phyloP scores from a whole-genome alignment of 2,797 vertebrate genomes.

The Chrosomus eos region DNA sequence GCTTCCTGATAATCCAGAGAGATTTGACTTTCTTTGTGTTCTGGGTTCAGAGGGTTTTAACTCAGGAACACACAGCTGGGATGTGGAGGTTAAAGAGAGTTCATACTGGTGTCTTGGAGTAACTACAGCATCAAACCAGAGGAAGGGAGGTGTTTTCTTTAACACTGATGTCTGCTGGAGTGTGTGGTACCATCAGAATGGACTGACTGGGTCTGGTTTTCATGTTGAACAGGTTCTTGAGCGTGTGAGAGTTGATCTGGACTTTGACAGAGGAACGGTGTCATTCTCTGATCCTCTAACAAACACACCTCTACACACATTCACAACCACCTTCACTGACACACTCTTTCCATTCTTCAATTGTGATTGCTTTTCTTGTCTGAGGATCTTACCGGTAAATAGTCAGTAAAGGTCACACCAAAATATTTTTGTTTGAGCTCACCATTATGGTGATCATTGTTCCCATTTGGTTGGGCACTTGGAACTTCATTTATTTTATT shows the following conservation, averaged over 20 bases:
- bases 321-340: conserved; percentile 12
- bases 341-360: neutral
- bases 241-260: rapidly evolving
- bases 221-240: neutral
- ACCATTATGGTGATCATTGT: no score
- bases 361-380: neutral
- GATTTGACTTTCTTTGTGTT: neutral
- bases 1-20: neutral
- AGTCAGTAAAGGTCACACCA: neutral
- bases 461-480: no score
- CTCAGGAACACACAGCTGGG: neutral
- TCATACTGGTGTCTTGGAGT: neutral
- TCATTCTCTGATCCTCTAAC: conserved; percentile 15
- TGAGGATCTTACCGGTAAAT: neutral
- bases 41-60: neutral
- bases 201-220: neutral
- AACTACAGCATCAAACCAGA: conserved; percentile 8
- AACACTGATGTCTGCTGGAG: neutral
- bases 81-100: neutral
- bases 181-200: neutral
- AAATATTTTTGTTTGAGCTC: no score
- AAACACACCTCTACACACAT: conserved; percentile 13
- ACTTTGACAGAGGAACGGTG: neutral
- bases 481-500: no score
- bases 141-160: neutral